Percentiles rank a stretch among this genome's conserved stretches.
Conservation (phyloP, 2,888 invertebrate genomes). For the Ormyrus nitidulus region DNA sequence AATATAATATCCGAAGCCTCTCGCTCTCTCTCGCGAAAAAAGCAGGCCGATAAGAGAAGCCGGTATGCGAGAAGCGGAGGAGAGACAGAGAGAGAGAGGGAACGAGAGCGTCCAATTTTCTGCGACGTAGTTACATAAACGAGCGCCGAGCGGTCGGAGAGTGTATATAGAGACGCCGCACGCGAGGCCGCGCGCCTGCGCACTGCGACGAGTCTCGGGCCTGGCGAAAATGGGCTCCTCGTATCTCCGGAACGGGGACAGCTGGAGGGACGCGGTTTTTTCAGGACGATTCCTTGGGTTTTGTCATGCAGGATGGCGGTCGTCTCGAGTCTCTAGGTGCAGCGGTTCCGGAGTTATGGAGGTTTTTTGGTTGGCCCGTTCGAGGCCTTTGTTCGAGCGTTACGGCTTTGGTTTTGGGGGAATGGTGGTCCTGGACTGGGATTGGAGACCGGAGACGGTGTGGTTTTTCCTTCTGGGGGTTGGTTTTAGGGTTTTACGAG, state of each 20-base stretch:
- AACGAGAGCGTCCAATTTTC: slow-evolving; percentile 19
- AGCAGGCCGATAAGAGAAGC: too few species aligned
- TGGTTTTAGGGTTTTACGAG: too few species aligned
- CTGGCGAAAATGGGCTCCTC: slow-evolving; percentile 61
- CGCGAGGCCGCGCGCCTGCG: slow-evolving; percentile 51
- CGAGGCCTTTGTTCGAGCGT: slow-evolving; percentile 11
- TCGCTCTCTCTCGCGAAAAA: too few species aligned
- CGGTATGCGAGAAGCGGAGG: too few species aligned
- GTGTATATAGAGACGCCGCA: slow-evolving; percentile 10
- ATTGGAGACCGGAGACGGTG: background rate
- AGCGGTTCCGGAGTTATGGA: slow-evolving; percentile 53
- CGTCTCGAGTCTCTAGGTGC: slow-evolving; percentile 5
- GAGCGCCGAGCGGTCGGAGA: slow-evolving; percentile 6
- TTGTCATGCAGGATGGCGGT: slow-evolving; percentile 63
- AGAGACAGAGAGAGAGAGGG: too few species aligned
- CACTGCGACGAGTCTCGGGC: slow-evolving; percentile 19
- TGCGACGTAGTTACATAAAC: slow-evolving; percentile 50
- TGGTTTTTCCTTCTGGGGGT: background rate
- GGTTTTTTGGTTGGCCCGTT: slow-evolving; percentile 37
- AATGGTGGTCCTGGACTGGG: background rate
- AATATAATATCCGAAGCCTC: too few species aligned
- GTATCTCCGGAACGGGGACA: slow-evolving; percentile 60
- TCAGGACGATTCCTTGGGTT: slow-evolving; percentile 54
- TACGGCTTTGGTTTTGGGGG: background rate
- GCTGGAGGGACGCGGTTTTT: slow-evolving; percentile 60